A percentile compares a stretch with the other conserved stretches of the same genome.
Evolutionary conservation across 2,888 invertebrate species (phyloP).

Genomic region (Orchestes rusci): DNA sequence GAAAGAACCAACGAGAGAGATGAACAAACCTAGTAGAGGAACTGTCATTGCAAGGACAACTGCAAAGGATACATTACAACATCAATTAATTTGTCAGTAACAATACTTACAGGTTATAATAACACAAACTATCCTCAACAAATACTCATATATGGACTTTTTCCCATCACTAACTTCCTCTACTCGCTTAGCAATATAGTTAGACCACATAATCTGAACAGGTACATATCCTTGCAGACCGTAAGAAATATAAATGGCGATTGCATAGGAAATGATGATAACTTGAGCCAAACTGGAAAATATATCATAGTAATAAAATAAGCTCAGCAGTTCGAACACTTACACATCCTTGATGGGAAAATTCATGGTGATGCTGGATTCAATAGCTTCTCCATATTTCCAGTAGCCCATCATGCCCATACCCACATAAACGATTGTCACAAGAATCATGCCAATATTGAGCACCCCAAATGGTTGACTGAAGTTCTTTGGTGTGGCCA

Average conservation of each 20-base stretch:
- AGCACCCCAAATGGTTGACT: conserved; percentile 70
- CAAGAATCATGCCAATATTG: conserved; percentile 73
- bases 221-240: conserved; percentile 87
- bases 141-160: conserved; percentile 38
- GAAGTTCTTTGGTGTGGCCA: conserved; percentile 76
- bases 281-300: conserved; percentile 55
- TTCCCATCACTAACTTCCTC: conserved; percentile 34
- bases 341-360: conserved; percentile 56
- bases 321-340: conserved; percentile 31
- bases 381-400: conserved; percentile 61
- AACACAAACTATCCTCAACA: conserved; percentile 40
- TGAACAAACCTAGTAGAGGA: conserved; percentile 65
- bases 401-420: conserved; percentile 82
- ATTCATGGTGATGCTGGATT: conserved; percentile 76
- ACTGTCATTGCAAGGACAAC: conserved; percentile 65
- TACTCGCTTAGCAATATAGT: conserved; percentile 40
- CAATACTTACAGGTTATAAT: conserved; percentile 42
- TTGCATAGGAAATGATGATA: conserved; percentile 55
- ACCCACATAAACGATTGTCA: conserved; percentile 66
- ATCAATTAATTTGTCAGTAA: background rate
- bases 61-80: conserved; percentile 40
- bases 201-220: conserved; percentile 67
- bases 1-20: conserved; percentile 68
- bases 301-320: conserved; percentile 1
- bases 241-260: conserved; percentile 74